These are phyloP conservation scores for Artemia franciscana DNA, from an alignment of 1,140 invertebrate species.

Conservation along the genomic window DNA sequence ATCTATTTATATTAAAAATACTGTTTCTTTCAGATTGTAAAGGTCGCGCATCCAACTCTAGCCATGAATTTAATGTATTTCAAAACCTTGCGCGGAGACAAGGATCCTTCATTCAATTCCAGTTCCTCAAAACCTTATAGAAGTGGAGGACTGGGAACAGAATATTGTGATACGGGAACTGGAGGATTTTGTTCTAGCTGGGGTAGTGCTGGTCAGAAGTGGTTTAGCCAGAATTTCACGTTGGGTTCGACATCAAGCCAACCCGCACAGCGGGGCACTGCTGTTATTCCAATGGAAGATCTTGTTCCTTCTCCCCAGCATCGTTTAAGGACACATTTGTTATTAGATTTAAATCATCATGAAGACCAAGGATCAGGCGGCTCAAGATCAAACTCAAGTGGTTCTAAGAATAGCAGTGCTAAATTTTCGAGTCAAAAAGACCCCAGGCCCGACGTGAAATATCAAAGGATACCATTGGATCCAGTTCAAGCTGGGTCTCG, in stretches of 20 bases:
- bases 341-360: background rate
- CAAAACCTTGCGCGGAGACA: slow-evolving; percentile 9
- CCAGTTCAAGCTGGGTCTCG: slow-evolving; percentile 3
- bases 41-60: no score
- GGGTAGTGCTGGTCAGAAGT: background rate
- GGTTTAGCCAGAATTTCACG: background rate
- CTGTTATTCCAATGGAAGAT: background rate
- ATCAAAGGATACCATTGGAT: background rate
- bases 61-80: slow-evolving; percentile 12
- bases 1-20: no score
- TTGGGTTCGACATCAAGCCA: background rate
- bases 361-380: background rate
- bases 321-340: background rate
- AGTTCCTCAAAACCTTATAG: background rate
- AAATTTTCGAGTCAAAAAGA: background rate
- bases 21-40: no score
- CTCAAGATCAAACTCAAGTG: background rate
- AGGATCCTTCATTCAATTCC: background rate
- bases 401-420: background rate
- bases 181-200: background rate
- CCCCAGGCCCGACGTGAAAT: background rate
- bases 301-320: background rate
- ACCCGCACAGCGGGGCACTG: background rate
- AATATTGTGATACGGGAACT: background rate
- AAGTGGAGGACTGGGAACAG: background rate